These are phyloP conservation scores for Saturnia japonica DNA, from an alignment of 2,888 invertebrate species.

Conservation along the genomic window DNA sequence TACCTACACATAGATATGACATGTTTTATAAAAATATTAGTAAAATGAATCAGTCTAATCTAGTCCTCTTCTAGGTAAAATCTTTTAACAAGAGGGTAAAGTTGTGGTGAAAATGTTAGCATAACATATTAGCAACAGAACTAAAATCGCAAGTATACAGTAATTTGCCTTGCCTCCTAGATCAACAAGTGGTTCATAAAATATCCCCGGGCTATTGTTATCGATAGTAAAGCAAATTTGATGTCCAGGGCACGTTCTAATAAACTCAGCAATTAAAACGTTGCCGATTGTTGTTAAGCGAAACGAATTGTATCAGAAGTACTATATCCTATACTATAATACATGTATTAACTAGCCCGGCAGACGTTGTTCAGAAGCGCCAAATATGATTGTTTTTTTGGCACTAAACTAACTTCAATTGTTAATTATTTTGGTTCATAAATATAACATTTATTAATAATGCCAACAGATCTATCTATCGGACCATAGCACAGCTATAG, in stretches of 20 bases:
- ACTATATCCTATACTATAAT: neutral
- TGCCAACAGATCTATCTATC: too few species aligned
- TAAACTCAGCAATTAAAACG: constrained; percentile 15
- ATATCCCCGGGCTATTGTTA: constrained; percentile 42
- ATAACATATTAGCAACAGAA: neutral
- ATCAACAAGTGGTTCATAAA: constrained; percentile 57
- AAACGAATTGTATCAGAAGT: neutral
- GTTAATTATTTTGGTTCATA: too few species aligned
- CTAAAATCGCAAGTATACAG: neutral
- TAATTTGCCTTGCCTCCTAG: constrained; percentile 32
- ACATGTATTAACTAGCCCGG: neutral
- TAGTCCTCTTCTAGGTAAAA: neutral
- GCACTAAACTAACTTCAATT: too few species aligned
- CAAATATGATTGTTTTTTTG: neutral
- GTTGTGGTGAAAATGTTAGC: neutral
- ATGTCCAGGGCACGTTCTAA: constrained; percentile 16
- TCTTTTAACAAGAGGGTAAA: neutral
- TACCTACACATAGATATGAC: neutral
- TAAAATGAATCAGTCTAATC: neutral
- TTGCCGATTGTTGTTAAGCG: neutral
- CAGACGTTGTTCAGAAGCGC: neutral
- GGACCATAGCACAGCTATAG: too few species aligned
- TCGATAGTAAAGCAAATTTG: constrained; percentile 17
- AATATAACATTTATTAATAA: too few species aligned
- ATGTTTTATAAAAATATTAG: neutral